phyloP scores from a whole-genome alignment of 2,113 vertebrate genomes.

The Mionectes macconnelli region DNA sequence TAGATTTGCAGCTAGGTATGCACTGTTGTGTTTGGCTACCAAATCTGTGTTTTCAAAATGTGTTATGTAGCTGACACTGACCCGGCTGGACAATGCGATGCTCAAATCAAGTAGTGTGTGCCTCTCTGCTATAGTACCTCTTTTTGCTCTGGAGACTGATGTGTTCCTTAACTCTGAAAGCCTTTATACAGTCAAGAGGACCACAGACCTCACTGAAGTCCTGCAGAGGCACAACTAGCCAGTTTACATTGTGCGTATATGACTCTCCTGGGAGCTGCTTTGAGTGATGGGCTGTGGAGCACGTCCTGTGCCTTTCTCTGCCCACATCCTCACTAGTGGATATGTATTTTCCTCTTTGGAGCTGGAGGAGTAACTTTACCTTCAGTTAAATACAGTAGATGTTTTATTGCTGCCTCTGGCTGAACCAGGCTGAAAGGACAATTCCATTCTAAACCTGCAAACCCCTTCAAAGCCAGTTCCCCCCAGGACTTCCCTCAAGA shows the following conservation, averaged over 20 bases:
- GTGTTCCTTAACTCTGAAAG: background rate
- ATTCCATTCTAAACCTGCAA: background rate
- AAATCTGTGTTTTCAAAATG: background rate
- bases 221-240: background rate
- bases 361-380: background rate
- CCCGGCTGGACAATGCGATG: background rate
- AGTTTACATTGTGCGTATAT: accelerated
- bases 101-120: background rate
- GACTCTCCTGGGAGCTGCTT: background rate
- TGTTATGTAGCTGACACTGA: accelerated
- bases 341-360: background rate
- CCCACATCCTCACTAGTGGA: background rate
- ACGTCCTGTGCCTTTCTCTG: background rate
- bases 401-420: background rate
- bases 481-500: background rate
- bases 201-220: accelerated
- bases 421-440: background rate
- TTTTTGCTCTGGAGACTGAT: background rate
- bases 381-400: background rate
- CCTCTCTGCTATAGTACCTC: accelerated
- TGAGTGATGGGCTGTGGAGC: background rate
- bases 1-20: background rate
- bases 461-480: background rate
- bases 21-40: background rate
- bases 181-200: background rate